Percentiles rank a stretch among this genome's conserved stretches.
Evolutionary conservation across 2,888 invertebrate genomes (phyloP).

Genomic region (Auanema freiburgensis): DNA sequence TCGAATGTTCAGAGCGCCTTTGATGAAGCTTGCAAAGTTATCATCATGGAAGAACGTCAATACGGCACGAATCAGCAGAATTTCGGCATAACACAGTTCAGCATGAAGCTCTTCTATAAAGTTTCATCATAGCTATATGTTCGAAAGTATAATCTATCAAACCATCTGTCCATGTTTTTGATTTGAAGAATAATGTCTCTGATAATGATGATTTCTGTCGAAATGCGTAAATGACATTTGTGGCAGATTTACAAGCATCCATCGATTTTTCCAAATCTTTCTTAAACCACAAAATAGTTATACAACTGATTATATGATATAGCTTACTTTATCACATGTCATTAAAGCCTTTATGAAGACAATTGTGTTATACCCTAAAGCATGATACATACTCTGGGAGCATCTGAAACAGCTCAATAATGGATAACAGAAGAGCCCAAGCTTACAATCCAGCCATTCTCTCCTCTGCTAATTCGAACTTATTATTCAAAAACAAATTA

Average conservation of each 20-base stretch:
- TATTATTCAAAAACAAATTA: slow-evolving; percentile 88
- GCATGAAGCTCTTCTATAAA: slow-evolving; percentile 73
- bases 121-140: background rate
- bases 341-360: slow-evolving; percentile 87
- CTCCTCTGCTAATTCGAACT: slow-evolving; percentile 79
- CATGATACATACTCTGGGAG: slow-evolving; percentile 84
- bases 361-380: slow-evolving; percentile 84
- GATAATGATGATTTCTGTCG: slow-evolving; percentile 44
- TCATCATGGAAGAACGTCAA: slow-evolving; percentile 93
- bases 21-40: slow-evolving; percentile 85
- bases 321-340: slow-evolving; percentile 79
- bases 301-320: background rate
- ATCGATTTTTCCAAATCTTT: slow-evolving; percentile 55
- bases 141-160: background rate
- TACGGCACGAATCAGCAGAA: slow-evolving; percentile 82
- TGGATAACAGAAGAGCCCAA: no score
- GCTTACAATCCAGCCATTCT: slow-evolving; percentile 79
- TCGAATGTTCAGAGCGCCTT: slow-evolving; percentile 87
- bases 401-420: slow-evolving; percentile 73
- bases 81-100: slow-evolving; percentile 90
- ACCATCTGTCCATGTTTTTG: slow-evolving; percentile 18
- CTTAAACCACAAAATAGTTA: slow-evolving; percentile 23
- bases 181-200: slow-evolving; percentile 33
- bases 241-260: slow-evolving; percentile 41
- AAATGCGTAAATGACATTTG: slow-evolving; percentile 49